Evolutionary conservation across 2,113 vertebrate genomes (phyloP).

Genomic region (Meriones unguiculatus): DNA sequence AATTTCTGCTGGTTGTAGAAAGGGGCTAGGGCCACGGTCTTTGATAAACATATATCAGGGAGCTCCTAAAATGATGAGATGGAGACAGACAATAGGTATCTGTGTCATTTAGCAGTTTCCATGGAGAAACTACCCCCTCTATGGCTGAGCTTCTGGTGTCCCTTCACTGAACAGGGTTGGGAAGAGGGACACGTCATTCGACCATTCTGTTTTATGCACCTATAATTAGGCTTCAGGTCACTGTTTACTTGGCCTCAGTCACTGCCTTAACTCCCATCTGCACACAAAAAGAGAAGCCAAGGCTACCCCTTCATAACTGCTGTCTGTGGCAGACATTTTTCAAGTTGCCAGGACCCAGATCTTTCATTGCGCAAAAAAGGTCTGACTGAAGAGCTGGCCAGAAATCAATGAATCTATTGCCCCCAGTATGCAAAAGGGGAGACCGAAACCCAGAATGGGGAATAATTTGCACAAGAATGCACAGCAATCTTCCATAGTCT

Average conservation of each 20-base stretch:
- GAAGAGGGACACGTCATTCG: accelerated
- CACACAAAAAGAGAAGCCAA: neutral
- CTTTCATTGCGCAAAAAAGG: neutral
- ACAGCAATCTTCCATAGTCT: neutral
- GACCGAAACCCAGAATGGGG: neutral
- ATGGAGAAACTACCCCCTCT: neutral
- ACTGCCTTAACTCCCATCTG: neutral
- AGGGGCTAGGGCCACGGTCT: neutral
- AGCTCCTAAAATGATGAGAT: neutral
- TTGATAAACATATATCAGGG: neutral
- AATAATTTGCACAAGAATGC: neutral
- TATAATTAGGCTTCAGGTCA: neutral
- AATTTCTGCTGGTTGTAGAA: neutral
- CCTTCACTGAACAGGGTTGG: neutral
- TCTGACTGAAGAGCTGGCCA: neutral
- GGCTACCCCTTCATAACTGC: accelerated
- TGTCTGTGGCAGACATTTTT: neutral
- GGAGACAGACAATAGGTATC: neutral
- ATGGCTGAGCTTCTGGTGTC: neutral
- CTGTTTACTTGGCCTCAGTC: neutral
- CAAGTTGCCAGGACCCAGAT: neutral
- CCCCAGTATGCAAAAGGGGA: neutral
- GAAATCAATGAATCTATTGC: neutral
- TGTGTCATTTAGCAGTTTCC: neutral
- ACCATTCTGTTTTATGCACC: no score